These are phyloP conservation scores for Falco cherrug DNA, from an alignment of 2,797 vertebrate species.

Conservation along the genomic window DNA sequence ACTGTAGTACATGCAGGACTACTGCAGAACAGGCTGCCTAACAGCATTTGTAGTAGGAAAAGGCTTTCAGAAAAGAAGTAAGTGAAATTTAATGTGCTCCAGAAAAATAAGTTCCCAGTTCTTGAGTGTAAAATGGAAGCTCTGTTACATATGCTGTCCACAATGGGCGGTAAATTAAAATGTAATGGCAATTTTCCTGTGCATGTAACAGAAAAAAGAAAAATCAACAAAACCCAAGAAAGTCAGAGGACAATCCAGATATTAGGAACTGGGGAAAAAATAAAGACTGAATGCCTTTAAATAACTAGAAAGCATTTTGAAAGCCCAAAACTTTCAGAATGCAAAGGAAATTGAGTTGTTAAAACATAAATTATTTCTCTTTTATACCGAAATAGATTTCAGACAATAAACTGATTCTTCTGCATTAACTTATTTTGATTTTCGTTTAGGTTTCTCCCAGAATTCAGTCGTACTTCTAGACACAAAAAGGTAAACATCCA, in stretches of 20 bases:
- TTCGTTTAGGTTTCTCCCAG: not conserved
- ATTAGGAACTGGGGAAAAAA: not conserved
- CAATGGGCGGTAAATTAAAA: not conserved
- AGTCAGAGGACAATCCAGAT: not conserved
- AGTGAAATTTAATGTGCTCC: not conserved
- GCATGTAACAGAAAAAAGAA: not conserved
- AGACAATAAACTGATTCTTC: not conserved
- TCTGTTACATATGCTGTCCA: not conserved
- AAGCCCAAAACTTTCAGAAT: not conserved
- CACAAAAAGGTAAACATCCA: not conserved
- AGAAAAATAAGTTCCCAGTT: not conserved
- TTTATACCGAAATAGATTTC: not conserved
- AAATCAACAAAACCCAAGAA: not conserved
- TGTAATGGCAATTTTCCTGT: not conserved
- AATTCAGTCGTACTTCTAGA: not conserved
- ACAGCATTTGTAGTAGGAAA: not conserved
- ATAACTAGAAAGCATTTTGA: not conserved
- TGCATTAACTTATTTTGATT: not conserved
- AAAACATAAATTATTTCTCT: not conserved
- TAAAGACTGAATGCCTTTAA: not conserved
- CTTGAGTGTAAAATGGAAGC: not conserved
- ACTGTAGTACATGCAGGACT: not conserved
- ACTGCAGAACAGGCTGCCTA: not conserved
- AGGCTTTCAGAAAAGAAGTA: conserved; percentile 12
- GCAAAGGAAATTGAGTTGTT: not conserved